Conservation (phyloP, 2,888 invertebrate species). For the Slavum lentiscoides region DNA sequence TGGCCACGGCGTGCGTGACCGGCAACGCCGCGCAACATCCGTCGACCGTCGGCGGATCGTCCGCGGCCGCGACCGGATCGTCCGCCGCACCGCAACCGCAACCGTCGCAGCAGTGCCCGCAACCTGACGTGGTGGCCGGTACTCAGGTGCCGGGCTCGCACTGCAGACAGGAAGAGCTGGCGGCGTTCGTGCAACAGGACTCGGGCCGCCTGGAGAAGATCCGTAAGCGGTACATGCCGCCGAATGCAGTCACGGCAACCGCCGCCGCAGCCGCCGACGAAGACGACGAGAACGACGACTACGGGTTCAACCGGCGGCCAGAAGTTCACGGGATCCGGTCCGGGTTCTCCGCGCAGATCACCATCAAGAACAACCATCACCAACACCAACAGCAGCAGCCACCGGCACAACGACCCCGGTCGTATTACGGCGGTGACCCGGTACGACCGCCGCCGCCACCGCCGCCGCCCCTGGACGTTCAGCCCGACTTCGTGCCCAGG, state of each 20-base stretch:
- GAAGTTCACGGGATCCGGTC: constrained; percentile 85
- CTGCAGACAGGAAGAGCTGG: constrained; percentile 68
- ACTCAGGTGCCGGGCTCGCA: constrained; percentile 63
- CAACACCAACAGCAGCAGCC: constrained; percentile 56
- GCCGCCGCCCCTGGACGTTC: constrained; percentile 38
- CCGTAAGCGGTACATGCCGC: constrained; percentile 67
- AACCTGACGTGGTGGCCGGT: constrained; percentile 78
- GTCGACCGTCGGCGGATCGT: constrained; percentile 46
- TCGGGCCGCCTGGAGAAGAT: constrained; percentile 80
- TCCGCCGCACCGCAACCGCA: constrained; percentile 41
- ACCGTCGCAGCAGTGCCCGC: constrained; percentile 51
- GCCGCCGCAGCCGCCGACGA: constrained; percentile 61
- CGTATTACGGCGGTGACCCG: constrained; percentile 66
- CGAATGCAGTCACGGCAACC: constrained; percentile 54
- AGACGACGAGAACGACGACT: constrained; percentile 84
- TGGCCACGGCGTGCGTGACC: constrained; percentile 76
- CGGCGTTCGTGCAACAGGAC: constrained; percentile 82
- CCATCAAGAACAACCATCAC: constrained; percentile 71
- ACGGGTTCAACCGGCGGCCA: constrained; percentile 86
- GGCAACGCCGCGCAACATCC: constrained; percentile 55
- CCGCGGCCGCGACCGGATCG: background rate
- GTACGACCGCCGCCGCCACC: background rate
- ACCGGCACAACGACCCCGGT: constrained; percentile 65
- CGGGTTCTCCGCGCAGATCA: constrained; percentile 77
- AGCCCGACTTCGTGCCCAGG: constrained; percentile 45